Conservation (phyloP, 2,888 invertebrate genomes). For the Byasa hedistus region DNA sequence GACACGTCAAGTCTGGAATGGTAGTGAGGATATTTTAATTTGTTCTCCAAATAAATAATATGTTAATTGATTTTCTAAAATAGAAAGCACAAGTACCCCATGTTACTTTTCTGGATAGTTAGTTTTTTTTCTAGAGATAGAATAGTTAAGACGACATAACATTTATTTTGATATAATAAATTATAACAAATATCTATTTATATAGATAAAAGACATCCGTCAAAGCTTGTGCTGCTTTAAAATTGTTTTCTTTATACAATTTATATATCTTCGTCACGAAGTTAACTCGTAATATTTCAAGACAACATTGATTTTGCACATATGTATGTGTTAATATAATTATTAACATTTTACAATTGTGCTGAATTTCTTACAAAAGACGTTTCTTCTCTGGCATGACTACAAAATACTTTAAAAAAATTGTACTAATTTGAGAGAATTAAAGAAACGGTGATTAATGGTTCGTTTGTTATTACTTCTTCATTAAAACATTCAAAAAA, state of each 20-base stretch:
- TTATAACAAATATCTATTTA: not conserved
- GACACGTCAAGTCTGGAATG: no score
- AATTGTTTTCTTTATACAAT: not conserved
- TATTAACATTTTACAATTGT: conserved; percentile 14
- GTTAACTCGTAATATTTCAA: conserved; percentile 5
- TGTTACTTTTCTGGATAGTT: no score
- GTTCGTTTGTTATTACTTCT: not conserved
- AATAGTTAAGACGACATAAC: no score
- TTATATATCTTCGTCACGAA: conserved; percentile 21
- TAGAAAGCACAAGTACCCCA: no score
- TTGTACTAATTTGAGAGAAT: not conserved
- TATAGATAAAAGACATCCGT: not conserved
- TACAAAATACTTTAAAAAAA: not conserved
- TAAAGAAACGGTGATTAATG: not conserved
- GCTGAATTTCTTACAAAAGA: conserved; percentile 35
- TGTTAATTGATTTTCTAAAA: no score
- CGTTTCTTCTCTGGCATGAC: not conserved
- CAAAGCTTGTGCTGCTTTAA: not conserved
- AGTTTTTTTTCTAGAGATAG: no score
- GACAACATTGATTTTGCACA: conserved; percentile 20
- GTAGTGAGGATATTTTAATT: no score
- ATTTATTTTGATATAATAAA: no score
- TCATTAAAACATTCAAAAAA: not conserved
- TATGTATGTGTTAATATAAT: conserved; percentile 26
- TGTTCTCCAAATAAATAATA: no score